phyloP scores from a whole-genome alignment of 2,113 vertebrate genomes.

The Actinemys pallida region DNA sequence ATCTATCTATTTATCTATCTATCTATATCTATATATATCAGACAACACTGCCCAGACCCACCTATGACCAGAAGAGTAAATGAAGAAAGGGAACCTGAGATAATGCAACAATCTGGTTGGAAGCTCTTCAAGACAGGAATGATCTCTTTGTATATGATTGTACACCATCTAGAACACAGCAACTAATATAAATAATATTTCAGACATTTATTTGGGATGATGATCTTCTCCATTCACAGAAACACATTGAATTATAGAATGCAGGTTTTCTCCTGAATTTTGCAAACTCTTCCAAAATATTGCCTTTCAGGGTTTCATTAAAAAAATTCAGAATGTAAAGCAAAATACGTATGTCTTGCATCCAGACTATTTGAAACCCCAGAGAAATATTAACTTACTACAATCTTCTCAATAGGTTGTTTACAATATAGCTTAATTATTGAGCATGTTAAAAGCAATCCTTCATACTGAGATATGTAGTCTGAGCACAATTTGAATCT shows the following conservation, averaged over 20 bases:
- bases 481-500: background rate
- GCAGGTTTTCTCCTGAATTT: background rate
- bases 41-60: conserved; percentile 67
- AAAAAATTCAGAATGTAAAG: background rate
- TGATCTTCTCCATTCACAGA: background rate
- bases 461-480: background rate
- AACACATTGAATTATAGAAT: background rate
- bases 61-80: conserved; percentile 59
- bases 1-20: too few relatives aligned
- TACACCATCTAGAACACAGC: background rate
- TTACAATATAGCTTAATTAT: background rate
- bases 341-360: background rate
- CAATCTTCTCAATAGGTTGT: background rate
- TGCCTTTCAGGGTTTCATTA: background rate
- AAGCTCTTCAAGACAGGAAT: conserved; percentile 27
- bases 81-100: conserved; percentile 22
- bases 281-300: background rate
- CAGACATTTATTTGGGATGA: background rate
- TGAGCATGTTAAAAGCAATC: background rate
- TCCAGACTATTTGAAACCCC: background rate
- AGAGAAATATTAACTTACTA: background rate
- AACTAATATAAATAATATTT: conserved; percentile 18
- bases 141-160: conserved; percentile 38
- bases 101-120: conserved; percentile 31
- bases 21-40: background rate